Evolutionary conservation across 1,140 invertebrate species (phyloP).

Genomic region (Pseudomyrmex cubaensis): DNA sequence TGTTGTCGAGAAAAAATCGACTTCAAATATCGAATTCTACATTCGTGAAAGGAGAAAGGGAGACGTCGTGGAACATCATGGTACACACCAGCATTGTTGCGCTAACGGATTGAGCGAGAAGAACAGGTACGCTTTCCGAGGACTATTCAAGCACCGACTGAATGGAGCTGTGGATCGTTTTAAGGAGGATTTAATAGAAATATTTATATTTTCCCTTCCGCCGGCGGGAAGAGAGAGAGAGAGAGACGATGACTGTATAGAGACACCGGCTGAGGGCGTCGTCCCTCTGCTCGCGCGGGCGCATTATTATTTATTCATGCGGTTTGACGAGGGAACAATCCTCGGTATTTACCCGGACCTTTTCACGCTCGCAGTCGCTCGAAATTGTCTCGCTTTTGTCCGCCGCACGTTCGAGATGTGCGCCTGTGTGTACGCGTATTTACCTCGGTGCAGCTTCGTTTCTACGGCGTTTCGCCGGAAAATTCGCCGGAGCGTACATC

Average conservation of each 20-base stretch:
- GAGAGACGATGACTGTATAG: constrained; percentile 25
- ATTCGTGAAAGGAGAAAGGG: constrained; percentile 20
- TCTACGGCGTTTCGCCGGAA: constrained; percentile 58
- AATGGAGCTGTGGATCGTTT: constrained; percentile 74
- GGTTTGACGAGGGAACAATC: constrained; percentile 82
- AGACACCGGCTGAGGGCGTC: constrained; percentile 33
- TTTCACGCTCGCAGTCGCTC: constrained; percentile 75
- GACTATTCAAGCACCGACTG: constrained; percentile 38
- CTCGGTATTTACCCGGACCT: constrained; percentile 77
- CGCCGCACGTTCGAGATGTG: constrained; percentile 22
- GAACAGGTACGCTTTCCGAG: constrained; percentile 36
- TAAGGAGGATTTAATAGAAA: constrained; percentile 80
- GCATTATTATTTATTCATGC: constrained; percentile 82
- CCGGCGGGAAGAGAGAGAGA: not conserved
- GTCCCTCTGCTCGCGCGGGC: constrained; percentile 49
- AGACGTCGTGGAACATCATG: not conserved
- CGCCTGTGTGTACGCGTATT: constrained; percentile 63
- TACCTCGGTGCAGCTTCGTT: constrained; percentile 66
- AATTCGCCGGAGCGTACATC: constrained; percentile 62
- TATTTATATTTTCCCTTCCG: constrained; percentile 81
- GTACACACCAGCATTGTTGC: constrained; percentile 33
- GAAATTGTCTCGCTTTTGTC: constrained; percentile 76
- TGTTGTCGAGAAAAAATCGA: constrained; percentile 19
- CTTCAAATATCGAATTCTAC: not conserved
- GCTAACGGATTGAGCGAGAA: constrained; percentile 51